phyloP scores from a whole-genome alignment of 2,797 vertebrate genomes.

The Bucorvus abyssinicus region DNA sequence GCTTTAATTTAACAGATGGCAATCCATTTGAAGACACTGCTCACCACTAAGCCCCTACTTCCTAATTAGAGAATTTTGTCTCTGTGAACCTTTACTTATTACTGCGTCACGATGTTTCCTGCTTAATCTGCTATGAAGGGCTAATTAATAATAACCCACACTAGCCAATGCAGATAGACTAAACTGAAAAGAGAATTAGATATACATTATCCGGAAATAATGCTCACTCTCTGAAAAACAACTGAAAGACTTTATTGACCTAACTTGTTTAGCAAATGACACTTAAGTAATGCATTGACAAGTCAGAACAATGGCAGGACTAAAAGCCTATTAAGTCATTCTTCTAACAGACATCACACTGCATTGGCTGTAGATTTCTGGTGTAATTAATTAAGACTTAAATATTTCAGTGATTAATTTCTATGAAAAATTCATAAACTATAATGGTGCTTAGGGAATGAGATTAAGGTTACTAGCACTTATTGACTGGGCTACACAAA shows the following conservation, averaged over 20 bases:
- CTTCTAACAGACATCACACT: constrained; percentile 54
- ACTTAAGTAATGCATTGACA: constrained; percentile 67
- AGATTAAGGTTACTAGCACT: constrained; percentile 4
- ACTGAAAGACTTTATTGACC: constrained; percentile 64
- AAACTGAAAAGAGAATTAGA: constrained; percentile 57
- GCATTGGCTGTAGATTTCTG: constrained; percentile 42
- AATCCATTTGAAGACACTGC: constrained; percentile 70
- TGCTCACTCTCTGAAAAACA: constrained; percentile 57
- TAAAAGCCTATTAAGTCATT: constrained; percentile 57
- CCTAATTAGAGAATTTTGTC: constrained; percentile 74
- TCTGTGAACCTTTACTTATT: constrained; percentile 65
- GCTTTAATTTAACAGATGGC: constrained; percentile 65
- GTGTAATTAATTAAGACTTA: constrained; percentile 65
- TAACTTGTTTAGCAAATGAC: constrained; percentile 66
- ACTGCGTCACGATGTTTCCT: constrained; percentile 62
- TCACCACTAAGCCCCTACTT: constrained; percentile 68
- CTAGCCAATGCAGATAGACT: constrained; percentile 53
- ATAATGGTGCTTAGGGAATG: not conserved
- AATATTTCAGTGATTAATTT: constrained; percentile 60
- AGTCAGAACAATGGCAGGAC: constrained; percentile 43
- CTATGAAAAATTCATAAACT: constrained; percentile 53
- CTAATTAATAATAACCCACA: constrained; percentile 72
- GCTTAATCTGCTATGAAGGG: constrained; percentile 71
- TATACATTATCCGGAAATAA: constrained; percentile 54
- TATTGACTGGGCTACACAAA: constrained; percentile 1